These are phyloP conservation scores for Poecilia latipinna DNA, from an alignment of 2,113 vertebrate species.

Conservation along the genomic window DNA sequence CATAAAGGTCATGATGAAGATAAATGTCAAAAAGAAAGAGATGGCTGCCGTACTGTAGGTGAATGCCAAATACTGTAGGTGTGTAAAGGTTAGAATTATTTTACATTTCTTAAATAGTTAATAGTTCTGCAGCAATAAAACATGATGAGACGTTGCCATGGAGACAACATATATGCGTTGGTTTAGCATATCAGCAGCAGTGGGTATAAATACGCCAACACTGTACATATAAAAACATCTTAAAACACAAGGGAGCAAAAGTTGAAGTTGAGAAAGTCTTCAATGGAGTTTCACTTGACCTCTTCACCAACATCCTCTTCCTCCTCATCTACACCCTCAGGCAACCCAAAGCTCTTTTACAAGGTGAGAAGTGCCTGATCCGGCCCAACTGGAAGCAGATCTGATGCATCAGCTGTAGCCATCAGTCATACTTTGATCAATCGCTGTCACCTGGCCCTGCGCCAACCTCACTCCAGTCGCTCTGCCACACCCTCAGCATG, in stretches of 20 bases:
- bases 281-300: slow-evolving; percentile 29
- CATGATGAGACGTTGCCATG: background rate
- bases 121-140: background rate
- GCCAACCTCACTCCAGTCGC: slow-evolving; percentile 55
- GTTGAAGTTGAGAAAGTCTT: background rate
- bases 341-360: slow-evolving; percentile 73
- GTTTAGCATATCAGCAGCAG: background rate
- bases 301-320: slow-evolving; percentile 39
- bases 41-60: background rate
- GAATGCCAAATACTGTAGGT: background rate
- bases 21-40: background rate
- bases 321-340: slow-evolving; percentile 32
- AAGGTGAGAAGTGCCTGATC: slow-evolving; percentile 80
- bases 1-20: slow-evolving; percentile 18
- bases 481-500: slow-evolving; percentile 67
- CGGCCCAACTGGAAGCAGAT: slow-evolving; percentile 81
- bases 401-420: slow-evolving; percentile 77
- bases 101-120: background rate
- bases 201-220: background rate
- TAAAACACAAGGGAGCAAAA: background rate
- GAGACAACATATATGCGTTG: slow-evolving; percentile 1
- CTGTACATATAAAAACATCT: background rate
- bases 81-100: slow-evolving; percentile 8
- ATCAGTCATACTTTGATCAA: slow-evolving; percentile 79
- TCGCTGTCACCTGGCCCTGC: slow-evolving; percentile 69